phyloP scores from a whole-genome alignment of 2,113 vertebrate species.

The Numenius arquata region DNA sequence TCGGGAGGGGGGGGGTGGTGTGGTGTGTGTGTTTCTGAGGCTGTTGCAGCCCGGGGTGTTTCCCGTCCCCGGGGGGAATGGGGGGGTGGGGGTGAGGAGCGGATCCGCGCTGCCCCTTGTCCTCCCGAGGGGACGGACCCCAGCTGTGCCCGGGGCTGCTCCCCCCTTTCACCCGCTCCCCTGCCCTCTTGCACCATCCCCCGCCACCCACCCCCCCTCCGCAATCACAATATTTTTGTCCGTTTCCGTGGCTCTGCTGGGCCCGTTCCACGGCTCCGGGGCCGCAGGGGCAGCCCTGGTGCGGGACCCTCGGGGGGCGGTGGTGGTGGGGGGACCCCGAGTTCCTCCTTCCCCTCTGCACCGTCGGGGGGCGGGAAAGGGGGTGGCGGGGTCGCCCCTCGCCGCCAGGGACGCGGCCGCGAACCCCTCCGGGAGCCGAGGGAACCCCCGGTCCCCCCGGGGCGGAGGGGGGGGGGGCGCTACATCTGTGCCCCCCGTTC shows the following conservation, averaged over 20 bases:
- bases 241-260: background rate
- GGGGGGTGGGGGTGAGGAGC: background rate
- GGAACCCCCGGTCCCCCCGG: too few relatives aligned
- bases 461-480: too few relatives aligned
- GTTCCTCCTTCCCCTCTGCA: background rate
- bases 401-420: background rate
- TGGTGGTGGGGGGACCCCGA: background rate
- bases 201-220: too few relatives aligned
- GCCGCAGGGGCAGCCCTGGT: rapidly evolving
- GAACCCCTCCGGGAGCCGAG: background rate
- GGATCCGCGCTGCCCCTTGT: background rate
- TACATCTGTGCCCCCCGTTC: background rate
- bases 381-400: background rate
- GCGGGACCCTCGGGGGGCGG: background rate
- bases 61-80: background rate
- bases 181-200: background rate
- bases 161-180: background rate
- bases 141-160: background rate
- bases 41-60: background rate
- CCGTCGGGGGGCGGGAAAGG: too few relatives aligned
- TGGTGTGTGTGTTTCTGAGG: too few relatives aligned
- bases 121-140: background rate
- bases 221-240: background rate
- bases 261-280: rapidly evolving
- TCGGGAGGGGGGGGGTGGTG: rapidly evolving